These are phyloP conservation scores for Pseudotriccus pelzelni DNA, from an alignment of 2,797 vertebrate species.

Conservation along the genomic window DNA sequence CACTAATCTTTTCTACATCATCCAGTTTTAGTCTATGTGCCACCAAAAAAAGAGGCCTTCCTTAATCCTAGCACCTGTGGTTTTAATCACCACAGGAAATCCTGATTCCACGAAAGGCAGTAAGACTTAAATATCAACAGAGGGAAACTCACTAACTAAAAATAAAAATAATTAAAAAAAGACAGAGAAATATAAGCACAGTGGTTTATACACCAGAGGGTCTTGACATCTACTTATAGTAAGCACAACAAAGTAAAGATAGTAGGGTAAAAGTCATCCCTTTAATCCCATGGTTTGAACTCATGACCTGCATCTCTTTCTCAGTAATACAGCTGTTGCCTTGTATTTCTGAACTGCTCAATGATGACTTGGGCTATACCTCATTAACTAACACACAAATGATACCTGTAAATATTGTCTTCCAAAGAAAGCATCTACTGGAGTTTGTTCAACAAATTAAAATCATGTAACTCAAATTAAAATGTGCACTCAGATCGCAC, in stretches of 20 bases:
- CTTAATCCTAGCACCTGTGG: constrained; percentile 62
- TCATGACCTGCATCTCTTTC: constrained; percentile 12
- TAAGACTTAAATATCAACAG: constrained; percentile 28
- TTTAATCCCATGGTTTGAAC: constrained; percentile 47
- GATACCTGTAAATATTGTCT: neutral
- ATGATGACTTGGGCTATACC: neutral
- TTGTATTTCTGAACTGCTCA: constrained; percentile 21
- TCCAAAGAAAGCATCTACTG: neutral
- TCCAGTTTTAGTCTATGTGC: neutral
- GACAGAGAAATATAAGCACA: neutral
- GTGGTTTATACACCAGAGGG: neutral
- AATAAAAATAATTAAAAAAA: constrained; percentile 8
- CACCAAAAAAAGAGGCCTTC: neutral
- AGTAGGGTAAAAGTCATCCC: constrained; percentile 25
- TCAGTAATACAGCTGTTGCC: constrained; percentile 8
- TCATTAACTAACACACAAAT: constrained; percentile 12
- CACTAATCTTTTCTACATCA: constrained; percentile 21
- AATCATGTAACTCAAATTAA: neutral
- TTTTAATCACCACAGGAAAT: constrained; percentile 65
- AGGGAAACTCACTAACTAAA: constrained; percentile 34
- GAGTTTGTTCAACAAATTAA: constrained; percentile 2
- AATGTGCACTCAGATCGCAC: neutral
- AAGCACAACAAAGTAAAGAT: constrained; percentile 34
- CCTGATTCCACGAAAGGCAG: constrained; percentile 45
- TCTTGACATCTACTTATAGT: neutral